A percentile compares a stretch with the other conserved stretches of the same genome.
These are phyloP conservation scores for Lasioglossum pauxillum DNA, from an alignment of 2,888 invertebrate genomes.

Conservation along the genomic window DNA sequence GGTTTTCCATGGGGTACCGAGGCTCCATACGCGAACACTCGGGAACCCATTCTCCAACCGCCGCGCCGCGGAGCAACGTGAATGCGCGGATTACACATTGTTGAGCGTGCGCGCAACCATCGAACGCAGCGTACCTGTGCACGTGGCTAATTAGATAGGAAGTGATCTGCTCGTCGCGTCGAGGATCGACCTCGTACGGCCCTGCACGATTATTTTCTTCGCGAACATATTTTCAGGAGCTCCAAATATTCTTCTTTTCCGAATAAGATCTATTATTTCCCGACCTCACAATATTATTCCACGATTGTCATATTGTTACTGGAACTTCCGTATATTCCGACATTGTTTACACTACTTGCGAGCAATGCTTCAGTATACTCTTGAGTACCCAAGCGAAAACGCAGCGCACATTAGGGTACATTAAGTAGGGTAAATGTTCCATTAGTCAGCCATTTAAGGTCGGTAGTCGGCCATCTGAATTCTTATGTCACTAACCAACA, in stretches of 20 bases:
- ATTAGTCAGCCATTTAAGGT: background rate
- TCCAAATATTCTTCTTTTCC: too few species aligned
- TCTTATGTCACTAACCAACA: too few species aligned
- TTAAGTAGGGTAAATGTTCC: too few species aligned
- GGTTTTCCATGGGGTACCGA: slow-evolving; percentile 54
- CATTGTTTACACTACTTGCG: too few species aligned
- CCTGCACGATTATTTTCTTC: slow-evolving; percentile 39
- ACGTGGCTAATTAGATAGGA: slow-evolving; percentile 72
- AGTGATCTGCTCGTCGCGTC: slow-evolving; percentile 53
- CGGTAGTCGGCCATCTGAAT: background rate
- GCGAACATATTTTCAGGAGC: too few species aligned
- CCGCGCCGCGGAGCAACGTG: slow-evolving; percentile 67
- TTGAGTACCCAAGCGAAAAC: too few species aligned
- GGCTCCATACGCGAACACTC: slow-evolving; percentile 51
- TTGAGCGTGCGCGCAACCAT: slow-evolving; percentile 63
- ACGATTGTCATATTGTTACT: too few species aligned
- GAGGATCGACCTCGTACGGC: slow-evolving; percentile 27
- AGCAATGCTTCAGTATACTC: too few species aligned
- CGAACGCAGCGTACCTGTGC: slow-evolving; percentile 60
- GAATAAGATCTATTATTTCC: too few species aligned
- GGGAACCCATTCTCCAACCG: slow-evolving; percentile 74
- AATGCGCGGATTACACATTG: slow-evolving; percentile 79
- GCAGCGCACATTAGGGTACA: too few species aligned
- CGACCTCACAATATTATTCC: too few species aligned
- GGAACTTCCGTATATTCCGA: too few species aligned